Base-by-base conservation (phyloP, 1,140 invertebrate genomes). In the Teleopsis dalmanni region DNA sequence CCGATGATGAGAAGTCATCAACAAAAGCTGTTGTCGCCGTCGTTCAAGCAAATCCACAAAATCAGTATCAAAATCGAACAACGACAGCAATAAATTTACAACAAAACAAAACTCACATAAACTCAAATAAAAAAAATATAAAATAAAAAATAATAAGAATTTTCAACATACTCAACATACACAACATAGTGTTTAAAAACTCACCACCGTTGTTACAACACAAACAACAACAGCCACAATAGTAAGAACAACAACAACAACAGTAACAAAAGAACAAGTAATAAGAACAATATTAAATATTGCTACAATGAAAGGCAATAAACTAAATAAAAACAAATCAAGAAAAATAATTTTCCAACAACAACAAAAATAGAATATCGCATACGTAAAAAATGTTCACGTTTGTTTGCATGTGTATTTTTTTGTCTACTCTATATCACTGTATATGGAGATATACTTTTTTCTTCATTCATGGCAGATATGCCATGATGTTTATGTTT, bases 161-260 rank as follows among this genome's bases (percentile, higher is more conserved):
- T 18, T 25, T 35, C 21, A 33, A 37, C 10, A 34, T 27, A 25
- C 35, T 38, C 22, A 38, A 38, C 25, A 23, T 23, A 3, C n/a
- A n/a, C n/a, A n/a, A n/a, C n/a, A n/a, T n/a, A n/a, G n/a, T n/a
- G n/a, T 23, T 38, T 19, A 38, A 38, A 38, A 38, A 38, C 25
- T 23, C 23, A 38, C 13, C 8, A 18, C 16, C 19, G 25, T n/a
- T 23, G 10, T 22, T 8, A 38, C 22, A 38, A 14, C 35, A 40
- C n/a, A 19, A 37, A 40, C 23, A 29, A 21, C 46, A 38, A 27
- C 36, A 55, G 21, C n/a, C 26, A 44, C 37, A 54, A 38, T 41
- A 52, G 38, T 18, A 45, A 38, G 33, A 50, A 36, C 35, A 49
- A 37, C 38, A 54, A 34, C 33, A 29, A 40, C 29, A 18, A 29